Percentiles rank a stretch among this genome's conserved stretches.
Evolutionary conservation across 2,113 vertebrate species (phyloP).

Genomic region (Merops nubicus): DNA sequence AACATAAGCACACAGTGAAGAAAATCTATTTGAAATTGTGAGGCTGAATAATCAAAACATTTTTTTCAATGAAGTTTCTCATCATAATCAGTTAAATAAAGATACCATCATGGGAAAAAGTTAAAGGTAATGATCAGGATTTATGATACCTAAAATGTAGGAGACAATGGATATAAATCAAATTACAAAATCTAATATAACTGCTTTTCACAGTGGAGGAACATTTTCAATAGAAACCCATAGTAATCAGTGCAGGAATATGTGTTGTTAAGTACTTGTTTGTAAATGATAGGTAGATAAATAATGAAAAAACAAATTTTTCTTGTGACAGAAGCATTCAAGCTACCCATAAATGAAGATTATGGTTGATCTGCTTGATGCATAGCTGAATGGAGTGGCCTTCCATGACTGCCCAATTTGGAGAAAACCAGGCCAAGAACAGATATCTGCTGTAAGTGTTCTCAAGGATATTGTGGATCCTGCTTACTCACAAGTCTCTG

Average conservation of each 20-base stretch:
- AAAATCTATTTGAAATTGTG: not conserved
- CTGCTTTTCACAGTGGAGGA: not conserved
- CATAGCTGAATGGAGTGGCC: not conserved
- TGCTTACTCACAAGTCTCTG: not conserved
- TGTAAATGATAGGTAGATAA: not conserved
- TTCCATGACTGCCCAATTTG: not conserved
- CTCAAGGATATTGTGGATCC: not conserved
- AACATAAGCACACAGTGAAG: not conserved
- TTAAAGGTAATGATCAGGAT: not conserved
- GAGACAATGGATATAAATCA: not conserved
- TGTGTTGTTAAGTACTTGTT: not conserved
- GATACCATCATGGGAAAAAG: not conserved
- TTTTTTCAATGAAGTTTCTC: not conserved
- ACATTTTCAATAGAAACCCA: not conserved
- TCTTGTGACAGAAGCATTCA: not conserved
- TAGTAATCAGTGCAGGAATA: not conserved
- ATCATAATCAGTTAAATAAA: not conserved
- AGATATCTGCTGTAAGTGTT: not conserved
- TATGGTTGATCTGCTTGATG: not conserved
- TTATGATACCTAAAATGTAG: not conserved
- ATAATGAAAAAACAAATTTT: not conserved
- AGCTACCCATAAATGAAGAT: not conserved
- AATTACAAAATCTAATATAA: not conserved
- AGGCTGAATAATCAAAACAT: not conserved
- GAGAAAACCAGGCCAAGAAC: not conserved